These are phyloP conservation scores for Bradypodion pumilum DNA, from an alignment of 2,797 vertebrate genomes.

Conservation along the genomic window DNA sequence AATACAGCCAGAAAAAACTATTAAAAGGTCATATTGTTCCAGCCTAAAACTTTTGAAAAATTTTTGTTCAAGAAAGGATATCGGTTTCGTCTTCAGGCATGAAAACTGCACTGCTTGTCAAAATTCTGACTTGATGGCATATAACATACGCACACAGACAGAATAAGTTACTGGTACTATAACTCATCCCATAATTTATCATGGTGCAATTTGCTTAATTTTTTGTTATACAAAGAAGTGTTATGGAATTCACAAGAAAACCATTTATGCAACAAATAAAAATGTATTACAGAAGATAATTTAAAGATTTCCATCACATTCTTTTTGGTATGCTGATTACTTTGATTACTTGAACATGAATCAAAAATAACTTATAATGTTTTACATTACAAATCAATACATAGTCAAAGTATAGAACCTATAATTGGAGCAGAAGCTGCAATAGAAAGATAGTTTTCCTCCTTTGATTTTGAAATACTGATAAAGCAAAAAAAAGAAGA, in stretches of 20 bases:
- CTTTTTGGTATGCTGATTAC: not conserved
- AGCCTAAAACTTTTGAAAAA: not conserved
- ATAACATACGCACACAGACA: too few species aligned
- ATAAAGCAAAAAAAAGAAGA: not conserved
- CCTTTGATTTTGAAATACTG: not conserved
- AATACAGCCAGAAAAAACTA: not conserved
- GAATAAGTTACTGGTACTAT: too few species aligned
- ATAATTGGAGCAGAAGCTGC: not conserved
- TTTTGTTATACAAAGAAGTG: not conserved
- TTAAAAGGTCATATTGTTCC: constrained; percentile 23
- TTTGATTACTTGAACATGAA: not conserved
- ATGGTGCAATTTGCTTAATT: too few species aligned
- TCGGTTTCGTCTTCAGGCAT: not conserved
- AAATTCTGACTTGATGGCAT: not conserved
- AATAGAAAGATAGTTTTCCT: not conserved
- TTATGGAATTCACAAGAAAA: not conserved
- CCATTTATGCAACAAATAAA: not conserved
- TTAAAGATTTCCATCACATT: not conserved
- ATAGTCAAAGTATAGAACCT: not conserved
- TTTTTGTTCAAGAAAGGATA: not conserved
- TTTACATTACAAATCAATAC: not conserved
- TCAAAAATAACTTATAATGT: too few species aligned
- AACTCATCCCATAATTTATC: too few species aligned
- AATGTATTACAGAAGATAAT: not conserved
- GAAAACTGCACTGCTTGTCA: not conserved